These are phyloP conservation scores for Astreopora myriophthalma DNA, from an alignment of 64 coral and sea anemone genomes.

Conservation along the genomic window DNA sequence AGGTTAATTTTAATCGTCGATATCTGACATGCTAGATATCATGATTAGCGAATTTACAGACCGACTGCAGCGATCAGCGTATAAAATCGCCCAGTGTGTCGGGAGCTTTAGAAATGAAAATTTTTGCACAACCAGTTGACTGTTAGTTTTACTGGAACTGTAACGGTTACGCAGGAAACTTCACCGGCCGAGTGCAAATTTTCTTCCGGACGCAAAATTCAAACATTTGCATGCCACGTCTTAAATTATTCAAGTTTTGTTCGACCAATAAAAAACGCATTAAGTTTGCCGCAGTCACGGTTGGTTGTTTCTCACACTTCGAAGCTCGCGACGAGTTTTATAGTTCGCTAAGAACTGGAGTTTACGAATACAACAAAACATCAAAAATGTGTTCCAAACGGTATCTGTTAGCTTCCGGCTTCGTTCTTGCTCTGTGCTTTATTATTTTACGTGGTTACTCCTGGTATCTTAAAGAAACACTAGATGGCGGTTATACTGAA, in stretches of 20 bases:
- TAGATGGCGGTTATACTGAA: constrained; percentile 7
- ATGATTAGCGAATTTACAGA: too few relatives aligned
- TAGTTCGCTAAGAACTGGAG: not conserved
- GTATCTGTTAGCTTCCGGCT: not conserved
- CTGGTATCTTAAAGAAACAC: not conserved
- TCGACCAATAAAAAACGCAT: not conserved
- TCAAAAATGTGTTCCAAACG: constrained; percentile 19
- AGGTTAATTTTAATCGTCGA: too few relatives aligned
- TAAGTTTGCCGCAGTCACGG: not conserved
- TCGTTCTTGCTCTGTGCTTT: not conserved
- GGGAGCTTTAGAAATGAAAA: too few relatives aligned
- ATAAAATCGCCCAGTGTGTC: too few relatives aligned
- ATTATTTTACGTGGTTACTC: not conserved
- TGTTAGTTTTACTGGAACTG: too few relatives aligned
- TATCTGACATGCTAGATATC: too few relatives aligned
- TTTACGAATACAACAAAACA: not conserved
- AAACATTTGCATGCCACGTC: not conserved
- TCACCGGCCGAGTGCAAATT: not conserved
- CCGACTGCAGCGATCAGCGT: too few relatives aligned
- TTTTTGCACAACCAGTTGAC: too few relatives aligned
- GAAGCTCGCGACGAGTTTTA: not conserved
- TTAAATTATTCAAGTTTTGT: not conserved
- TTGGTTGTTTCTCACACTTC: not conserved
- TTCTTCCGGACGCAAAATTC: not conserved
- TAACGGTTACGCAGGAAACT: too few relatives aligned